A percentile compares a stretch with the other conserved stretches of the same genome.
phyloP scores from a whole-genome alignment of 2,888 invertebrate genomes.

The Zaprionus bogoriensis region DNA sequence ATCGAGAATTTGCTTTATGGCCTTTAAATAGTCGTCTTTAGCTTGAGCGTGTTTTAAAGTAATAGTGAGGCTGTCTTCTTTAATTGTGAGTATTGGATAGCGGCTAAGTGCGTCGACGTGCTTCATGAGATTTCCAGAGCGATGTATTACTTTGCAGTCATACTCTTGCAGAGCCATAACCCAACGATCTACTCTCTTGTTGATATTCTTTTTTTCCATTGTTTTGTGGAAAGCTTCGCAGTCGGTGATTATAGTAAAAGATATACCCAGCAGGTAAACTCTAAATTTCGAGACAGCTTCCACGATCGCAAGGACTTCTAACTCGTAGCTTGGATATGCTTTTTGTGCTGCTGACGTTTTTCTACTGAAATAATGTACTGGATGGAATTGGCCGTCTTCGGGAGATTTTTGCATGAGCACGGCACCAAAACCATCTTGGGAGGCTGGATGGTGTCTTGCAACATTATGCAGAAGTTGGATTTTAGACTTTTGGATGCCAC shows the following conservation, averaged over 20 bases:
- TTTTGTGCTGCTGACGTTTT: too few species aligned
- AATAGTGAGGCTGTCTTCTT: background rate
- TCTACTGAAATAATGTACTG: too few species aligned
- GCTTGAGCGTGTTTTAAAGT: conserved; percentile 22
- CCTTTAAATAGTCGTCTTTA: conserved; percentile 16
- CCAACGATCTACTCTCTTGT: conserved; percentile 7
- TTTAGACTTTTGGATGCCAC: too few species aligned
- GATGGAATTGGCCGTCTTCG: too few species aligned
- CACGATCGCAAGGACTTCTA: background rate
- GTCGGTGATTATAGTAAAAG: background rate
- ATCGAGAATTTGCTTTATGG: conserved; percentile 30
- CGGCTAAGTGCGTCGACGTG: background rate
- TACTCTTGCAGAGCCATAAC: conserved; percentile 8
- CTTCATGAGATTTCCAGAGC: background rate
- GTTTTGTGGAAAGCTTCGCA: background rate
- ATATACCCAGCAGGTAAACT: background rate
- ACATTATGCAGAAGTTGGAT: too few species aligned
- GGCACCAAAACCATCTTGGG: too few species aligned
- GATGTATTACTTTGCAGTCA: conserved; percentile 28
- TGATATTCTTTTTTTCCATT: background rate
- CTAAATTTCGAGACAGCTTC: conserved; percentile 5
- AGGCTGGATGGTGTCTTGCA: too few species aligned
- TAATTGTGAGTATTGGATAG: background rate
- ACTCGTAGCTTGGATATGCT: too few species aligned
- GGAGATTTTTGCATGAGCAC: too few species aligned